Base-by-base conservation (phyloP, 2,113 vertebrate genomes). In the Peromyscus californicus region DNA sequence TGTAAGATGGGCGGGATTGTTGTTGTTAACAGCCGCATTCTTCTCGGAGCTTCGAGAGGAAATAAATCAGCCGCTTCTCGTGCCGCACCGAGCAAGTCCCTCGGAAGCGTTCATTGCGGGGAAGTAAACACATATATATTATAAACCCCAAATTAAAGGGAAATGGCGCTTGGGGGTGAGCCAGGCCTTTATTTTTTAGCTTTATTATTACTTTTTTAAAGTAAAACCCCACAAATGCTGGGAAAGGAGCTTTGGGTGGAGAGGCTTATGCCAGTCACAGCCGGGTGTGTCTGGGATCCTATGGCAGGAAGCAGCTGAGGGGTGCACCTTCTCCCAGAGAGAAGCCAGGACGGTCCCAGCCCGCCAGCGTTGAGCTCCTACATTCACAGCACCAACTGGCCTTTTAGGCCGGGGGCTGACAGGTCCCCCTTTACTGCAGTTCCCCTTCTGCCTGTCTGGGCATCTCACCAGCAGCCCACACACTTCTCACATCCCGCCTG, bases 11-110 rank as follows among this genome's bases (percentile, higher is more conserved):
- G 96, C 39, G 80, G 97, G 54, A n/a, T 93, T 96, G 96, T 90
- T 90, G 96, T 96, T 97, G 97, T 96, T 97, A 98, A 97, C 93
- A 93, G 94, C 94, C 22, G 7, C 95, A 97, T 98, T 96, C 92
- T 97, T 97, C 97, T 96, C 67, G 4, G 96, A 85, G 85, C 90
- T 9, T 74, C 0, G 22, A 95, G 96, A 93, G 97, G 96, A 95
- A 93, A 98, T 98, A 97, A 98, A 97, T 97, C 97, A 98, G 98
- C 95, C 72, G 24, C 48, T 48, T 88, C 85, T 67, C 16, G 8
- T 10, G 12, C 61, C 3, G 26, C 87, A 17, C 93, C 0, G 3
- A 65, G 96, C 89, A 26, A 89, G 89, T 97, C 96, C 97, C 85
- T 94, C 26, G 61, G 96, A 97, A 96, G 96, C 93, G 65, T 84